Base-by-base conservation (phyloP, 2,113 vertebrate genomes). In the Laticauda laticaudata region DNA sequence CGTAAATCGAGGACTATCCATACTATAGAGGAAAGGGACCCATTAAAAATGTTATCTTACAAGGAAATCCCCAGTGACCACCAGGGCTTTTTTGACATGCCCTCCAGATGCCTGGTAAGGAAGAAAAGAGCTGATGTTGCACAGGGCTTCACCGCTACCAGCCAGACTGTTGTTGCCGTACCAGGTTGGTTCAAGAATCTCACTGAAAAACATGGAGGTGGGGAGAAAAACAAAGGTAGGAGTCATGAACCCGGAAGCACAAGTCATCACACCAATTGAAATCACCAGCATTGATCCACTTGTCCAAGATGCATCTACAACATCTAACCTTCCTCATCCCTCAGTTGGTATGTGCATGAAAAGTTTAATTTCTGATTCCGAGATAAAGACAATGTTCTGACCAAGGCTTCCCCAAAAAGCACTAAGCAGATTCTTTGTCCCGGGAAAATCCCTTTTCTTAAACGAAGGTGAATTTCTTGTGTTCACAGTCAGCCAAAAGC, bases 41-140 rank as follows among this genome's bases (percentile, higher is more conserved):
- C 56, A 61, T 81, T 39, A 53, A 34, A 51, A 90, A 51, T 51
- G 23, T 12, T 5, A 86, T 24, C 43, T 87, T 87, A 48, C 86
- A 15, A n/a, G 21, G n/a, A 99, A 98, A 26, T 98, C 98, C 89
- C 99, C 98, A 0, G 96, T 98, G 94, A 99, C 93, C 94, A 99
- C 96, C 91, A 99, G 89, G 6, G 98, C 98, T 56, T 96, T 96
- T 92, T 97, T 98, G 57, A 54, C 57, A 2, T 92, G 88, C 0
- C 0, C 0, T 0, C 5, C 85, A 86, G 94, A 39, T 48, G 92
- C 87, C 4, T 57, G 39, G 54, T 0, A 2, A 92, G 95, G 94
- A 55, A 86, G 97, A 91, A 96, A 93, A 69, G 92, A 95, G 61
- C 7, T 92, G 95, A 57, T 95, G 34, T 97, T 90, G 51, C 97